A percentile compares a stretch with the other conserved stretches of the same genome.
Conservation (phyloP, 2,797 vertebrate genomes). For the Notolepis coatsorum region DNA sequence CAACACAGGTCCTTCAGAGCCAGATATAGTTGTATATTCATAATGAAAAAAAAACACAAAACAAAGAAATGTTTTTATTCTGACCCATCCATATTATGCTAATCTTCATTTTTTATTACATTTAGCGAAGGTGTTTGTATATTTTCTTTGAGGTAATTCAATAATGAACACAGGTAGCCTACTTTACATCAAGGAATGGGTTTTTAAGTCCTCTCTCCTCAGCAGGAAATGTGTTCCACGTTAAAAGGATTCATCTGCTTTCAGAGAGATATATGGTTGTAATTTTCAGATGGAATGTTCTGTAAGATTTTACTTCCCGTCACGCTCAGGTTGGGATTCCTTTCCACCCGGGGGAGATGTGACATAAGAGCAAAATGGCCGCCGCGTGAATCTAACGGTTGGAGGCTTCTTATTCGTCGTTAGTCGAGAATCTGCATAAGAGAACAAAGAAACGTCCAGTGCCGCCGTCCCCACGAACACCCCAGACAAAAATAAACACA, state of each 20-base stretch:
- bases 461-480: slow-evolving; percentile 19
- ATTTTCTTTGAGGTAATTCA: background rate
- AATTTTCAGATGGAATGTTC: slow-evolving; percentile 3
- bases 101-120: no score
- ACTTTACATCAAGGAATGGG: background rate
- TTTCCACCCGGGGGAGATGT: no score
- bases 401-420: slow-evolving; percentile 31
- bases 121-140: no score
- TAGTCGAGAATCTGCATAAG: slow-evolving; percentile 19
- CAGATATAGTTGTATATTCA: background rate
- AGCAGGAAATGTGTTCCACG: background rate
- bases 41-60: no score
- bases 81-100: no score
- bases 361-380: slow-evolving; percentile 33
- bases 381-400: no score
- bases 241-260: background rate
- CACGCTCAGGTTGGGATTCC: no score
- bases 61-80: no score
- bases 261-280: slow-evolving; percentile 6
- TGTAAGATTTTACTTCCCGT: slow-evolving; percentile 6
- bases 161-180: background rate
- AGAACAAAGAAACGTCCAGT: slow-evolving; percentile 31
- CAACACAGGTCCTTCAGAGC: slow-evolving; percentile 24
- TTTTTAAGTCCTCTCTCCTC: background rate
- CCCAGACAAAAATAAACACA: slow-evolving; percentile 53